Base-by-base conservation (phyloP, 1,140 invertebrate genomes). In the Cecropterus lyciades region DNA sequence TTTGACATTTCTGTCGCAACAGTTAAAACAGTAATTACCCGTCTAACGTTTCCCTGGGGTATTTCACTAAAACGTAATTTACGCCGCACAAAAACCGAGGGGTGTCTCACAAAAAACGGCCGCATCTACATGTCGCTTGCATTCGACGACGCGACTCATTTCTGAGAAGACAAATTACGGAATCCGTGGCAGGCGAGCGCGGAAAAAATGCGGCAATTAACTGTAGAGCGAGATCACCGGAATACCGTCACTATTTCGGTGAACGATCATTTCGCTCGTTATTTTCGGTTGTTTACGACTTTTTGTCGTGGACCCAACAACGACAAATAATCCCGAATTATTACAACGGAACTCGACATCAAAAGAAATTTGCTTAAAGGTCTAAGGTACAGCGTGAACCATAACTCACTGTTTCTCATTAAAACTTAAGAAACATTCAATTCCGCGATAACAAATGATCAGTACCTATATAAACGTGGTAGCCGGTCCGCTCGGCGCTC, bases 141-240 rank as follows among this genome's bases (percentile, higher is more conserved):
- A 85, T 85, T 80, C 83, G 88, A 88, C 85, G 88, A 91, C 87
- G 87, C 87, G 87, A 79, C 89, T 87, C 89, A 91, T 91, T 91
- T 91, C 87, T 88, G 75, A 74, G 87, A 91, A 91, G 88, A 91
- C 89, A 91, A 91, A 91, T 91, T 88, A 89, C 85, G 68, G 80
- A 87, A 86, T 84, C 84, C 80, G 70, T 82, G 78, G 83, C 84
- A 81, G 82, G 73, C 78, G 78, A 74, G 79, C 82, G 77, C 79
- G 80, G 76, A 88, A 91, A 89, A 91, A 91, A 91, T 87, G 78
- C 84, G 78, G 87, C 88, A 91, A 91, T 91, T 91, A 91, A 89
- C 85, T 68, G 62, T 69, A 89, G 76, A 74, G 9, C 75, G 75
- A 60, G 63, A 59, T 69, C 73, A 81, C 74, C 49, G 70, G 78